Evolutionary conservation across 1,140 invertebrate species (phyloP), one percentile per base, ranked within the genome.

Genomic region (Drosophila littoralis): DNA sequence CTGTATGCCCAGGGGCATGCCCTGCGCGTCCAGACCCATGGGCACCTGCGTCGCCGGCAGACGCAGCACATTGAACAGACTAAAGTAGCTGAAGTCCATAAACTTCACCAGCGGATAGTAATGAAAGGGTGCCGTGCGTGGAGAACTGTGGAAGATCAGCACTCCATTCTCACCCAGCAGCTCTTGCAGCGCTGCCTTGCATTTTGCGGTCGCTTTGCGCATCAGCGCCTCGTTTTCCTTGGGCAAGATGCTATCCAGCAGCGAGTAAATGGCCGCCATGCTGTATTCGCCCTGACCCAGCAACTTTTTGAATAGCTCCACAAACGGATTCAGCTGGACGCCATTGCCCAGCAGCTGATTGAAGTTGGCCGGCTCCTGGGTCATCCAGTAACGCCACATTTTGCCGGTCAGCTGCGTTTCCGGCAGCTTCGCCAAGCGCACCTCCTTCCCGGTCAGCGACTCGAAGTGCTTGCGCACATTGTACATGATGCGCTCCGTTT

Each of bases 61-160:
- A 35, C 95, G 95, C 1, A 99, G 92, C 7, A 95, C 95, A 93
- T 99, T 99, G 91, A 98, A 97, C 42, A 99, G 93, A 32, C 95
- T 96, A 92, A 97, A 98, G 92, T 98, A 98, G 7, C 95, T 94
- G 93, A 98, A 98, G 93, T 99, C 98, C 85, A 95, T 97, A 1
- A 97, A 96, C 57, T 96, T 95, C 2, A 97, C 93, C 72, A 97
- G 94, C 38, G 96, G 94, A 50, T 96, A 94, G 89, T 96, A 96
- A 93, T 99, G 98, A 90, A 97, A 97, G 6, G 95, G 96, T 1
- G 98, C 97, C n/a, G 96, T 93, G 15, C 93, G 94, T 1, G 98
- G 97, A 67, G 96, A 95, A 1, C 96, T 95, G 22, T 98, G 97
- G 92, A 96, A 98, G 38, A 99, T 85, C 4, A 99, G 93, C 7